Conservation (phyloP, 2,797 vertebrate genomes). For the Gastrophryne carolinensis region DNA sequence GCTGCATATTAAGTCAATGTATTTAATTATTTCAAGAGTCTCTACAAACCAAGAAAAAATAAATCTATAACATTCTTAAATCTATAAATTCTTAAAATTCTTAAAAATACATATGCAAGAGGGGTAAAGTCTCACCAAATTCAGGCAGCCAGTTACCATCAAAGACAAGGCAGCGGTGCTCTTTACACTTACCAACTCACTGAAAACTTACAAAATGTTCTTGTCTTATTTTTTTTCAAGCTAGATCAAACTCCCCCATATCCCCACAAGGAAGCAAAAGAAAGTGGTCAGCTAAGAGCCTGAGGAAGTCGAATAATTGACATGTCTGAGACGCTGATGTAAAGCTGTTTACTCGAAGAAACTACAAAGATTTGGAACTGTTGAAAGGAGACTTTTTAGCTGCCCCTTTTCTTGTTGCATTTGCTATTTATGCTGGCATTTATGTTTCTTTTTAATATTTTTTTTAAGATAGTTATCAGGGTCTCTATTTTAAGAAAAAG, state of each 20-base stretch:
- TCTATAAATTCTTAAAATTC: too few relatives aligned
- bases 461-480: too few relatives aligned
- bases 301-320: conserved; percentile 51
- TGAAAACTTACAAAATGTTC: neutral
- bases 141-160: too few relatives aligned
- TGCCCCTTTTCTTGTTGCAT: conserved; percentile 49
- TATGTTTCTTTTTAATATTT: too few relatives aligned
- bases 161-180: too few relatives aligned
- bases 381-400: conserved; percentile 53
- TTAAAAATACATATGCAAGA: too few relatives aligned
- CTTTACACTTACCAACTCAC: neutral
- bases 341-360: conserved; percentile 57
- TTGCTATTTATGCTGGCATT: conserved; percentile 28
- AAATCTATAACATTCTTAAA: too few relatives aligned
- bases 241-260: neutral
- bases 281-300: conserved; percentile 55
- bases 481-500: too few relatives aligned
- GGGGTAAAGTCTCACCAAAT: too few relatives aligned
- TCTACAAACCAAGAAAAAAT: too few relatives aligned
- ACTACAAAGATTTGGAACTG: conserved; percentile 51
- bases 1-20: too few relatives aligned
- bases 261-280: conserved; percentile 45
- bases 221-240: neutral
- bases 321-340: conserved; percentile 56
- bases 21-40: too few relatives aligned